phyloP scores from a whole-genome alignment of 2,888 invertebrate genomes.

The Dione vanillae region DNA sequence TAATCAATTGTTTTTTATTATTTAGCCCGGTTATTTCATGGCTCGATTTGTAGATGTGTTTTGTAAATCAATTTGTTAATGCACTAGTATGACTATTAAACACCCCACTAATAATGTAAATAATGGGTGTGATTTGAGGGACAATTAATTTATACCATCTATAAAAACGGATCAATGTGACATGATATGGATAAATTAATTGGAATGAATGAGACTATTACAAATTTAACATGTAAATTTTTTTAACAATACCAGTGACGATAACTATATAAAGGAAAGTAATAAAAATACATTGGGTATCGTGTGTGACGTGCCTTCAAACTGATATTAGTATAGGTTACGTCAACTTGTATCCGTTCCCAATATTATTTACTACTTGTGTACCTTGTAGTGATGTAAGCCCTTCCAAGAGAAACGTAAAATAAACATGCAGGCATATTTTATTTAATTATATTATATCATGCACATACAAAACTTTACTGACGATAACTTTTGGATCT shows the following conservation, averaged over 20 bases:
- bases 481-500: background rate
- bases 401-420: constrained; percentile 1
- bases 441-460: background rate
- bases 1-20: background rate
- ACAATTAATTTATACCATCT: background rate
- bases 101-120: background rate
- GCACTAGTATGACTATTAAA: background rate
- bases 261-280: background rate
- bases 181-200: background rate
- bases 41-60: background rate
- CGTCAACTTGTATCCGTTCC: constrained; percentile 32
- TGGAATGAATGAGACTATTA: too few species aligned
- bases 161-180: background rate
- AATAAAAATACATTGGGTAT: background rate
- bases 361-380: constrained; percentile 16
- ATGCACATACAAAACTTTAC: background rate
- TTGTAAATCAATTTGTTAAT: background rate
- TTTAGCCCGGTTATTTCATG: too few species aligned
- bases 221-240: background rate
- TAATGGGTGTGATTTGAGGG: background rate
- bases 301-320: constrained; percentile 21
- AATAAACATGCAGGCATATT: background rate
- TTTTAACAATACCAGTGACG: background rate
- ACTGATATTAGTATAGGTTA: constrained; percentile 25
- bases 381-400: constrained; percentile 8